Evolutionary conservation across 2,888 invertebrate species (phyloP), one percentile per base, ranked within the genome.

Genomic region (Drosophila aldrichi): DNA sequence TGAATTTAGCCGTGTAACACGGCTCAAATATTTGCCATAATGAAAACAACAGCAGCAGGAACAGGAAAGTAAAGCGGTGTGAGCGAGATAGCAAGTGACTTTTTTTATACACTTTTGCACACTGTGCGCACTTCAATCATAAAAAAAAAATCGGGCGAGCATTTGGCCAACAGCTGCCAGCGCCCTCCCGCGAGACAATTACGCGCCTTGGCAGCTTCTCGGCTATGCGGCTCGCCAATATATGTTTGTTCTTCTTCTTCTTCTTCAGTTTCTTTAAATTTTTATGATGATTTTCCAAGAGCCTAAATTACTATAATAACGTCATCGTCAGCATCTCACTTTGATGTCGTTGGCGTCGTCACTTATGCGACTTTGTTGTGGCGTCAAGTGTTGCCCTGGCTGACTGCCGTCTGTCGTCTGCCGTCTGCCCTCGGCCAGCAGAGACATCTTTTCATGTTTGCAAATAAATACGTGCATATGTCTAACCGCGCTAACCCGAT

Each of bases 231-330:
- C 55, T 63, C 43, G 54, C 22, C 71, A 49, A 34, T 65, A 51
- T 62, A 36, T 36, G 29, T 34, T 41, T 61, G 48, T 41, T 7
- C n/a, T n/a, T 41, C 10, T 10, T 18, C 18, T 10, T 18, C 10
- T 43, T 25, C 36, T 34, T 22, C 40, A n/a, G n/a, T 22, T 85
- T 78, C 25, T 54, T 83, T 55, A 14, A 55, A 41, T 41, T 41
- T 43, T 88, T 74, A 90, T 90, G 89, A 81, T 85, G 90, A 87
- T 82, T 88, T 90, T 77, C 57, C 81, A 86, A 90, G 81, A 81
- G 88, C 64, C 77, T 63, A 87, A 87, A 83, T 90, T 76, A 77
- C 78, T 84, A 78, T 77, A 83, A 86, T 79, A 82, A 73, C 80
- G 81, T 87, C 87, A 82, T 82, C 59, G 71, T 70, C 67, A 64